Percentiles rank a stretch among this genome's conserved stretches.
Evolutionary conservation across 2,797 vertebrate species (phyloP).

Genomic region (Phataginus tetradactyla): DNA sequence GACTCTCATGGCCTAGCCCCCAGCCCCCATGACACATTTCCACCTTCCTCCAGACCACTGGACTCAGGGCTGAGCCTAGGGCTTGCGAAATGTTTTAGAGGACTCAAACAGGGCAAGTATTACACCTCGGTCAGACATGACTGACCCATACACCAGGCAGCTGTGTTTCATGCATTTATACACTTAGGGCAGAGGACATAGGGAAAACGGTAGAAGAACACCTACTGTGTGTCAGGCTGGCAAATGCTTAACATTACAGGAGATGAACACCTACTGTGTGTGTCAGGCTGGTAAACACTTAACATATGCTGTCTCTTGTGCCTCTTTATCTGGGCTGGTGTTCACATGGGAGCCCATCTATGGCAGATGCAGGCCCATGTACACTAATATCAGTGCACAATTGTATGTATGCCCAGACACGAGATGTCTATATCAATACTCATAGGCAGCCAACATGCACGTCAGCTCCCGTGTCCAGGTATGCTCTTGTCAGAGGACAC

Average conservation of each 20-base stretch:
- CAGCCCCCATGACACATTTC: neutral
- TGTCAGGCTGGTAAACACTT: neutral
- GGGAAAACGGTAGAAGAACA: neutral
- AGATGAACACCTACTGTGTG: neutral
- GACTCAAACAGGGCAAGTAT: neutral
- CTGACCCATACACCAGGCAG: neutral
- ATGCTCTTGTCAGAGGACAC: neutral
- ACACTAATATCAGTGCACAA: rapidly evolving
- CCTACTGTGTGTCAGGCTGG: neutral
- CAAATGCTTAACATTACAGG: too few relatives aligned
- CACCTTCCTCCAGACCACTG: neutral
- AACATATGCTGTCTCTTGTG: neutral
- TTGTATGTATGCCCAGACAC: rapidly evolving
- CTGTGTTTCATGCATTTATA: neutral
- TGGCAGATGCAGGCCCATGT: neutral
- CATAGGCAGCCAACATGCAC: neutral
- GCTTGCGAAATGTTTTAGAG: neutral
- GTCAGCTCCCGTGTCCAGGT: neutral
- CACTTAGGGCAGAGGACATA: too few relatives aligned
- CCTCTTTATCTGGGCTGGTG: neutral
- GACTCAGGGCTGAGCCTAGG: neutral
- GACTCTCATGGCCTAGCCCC: neutral
- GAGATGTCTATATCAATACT: rapidly evolving
- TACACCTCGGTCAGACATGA: neutral
- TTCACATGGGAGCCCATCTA: neutral